Conservation (phyloP, 2,113 vertebrate genomes). For the Hoplias malabaricus region DNA sequence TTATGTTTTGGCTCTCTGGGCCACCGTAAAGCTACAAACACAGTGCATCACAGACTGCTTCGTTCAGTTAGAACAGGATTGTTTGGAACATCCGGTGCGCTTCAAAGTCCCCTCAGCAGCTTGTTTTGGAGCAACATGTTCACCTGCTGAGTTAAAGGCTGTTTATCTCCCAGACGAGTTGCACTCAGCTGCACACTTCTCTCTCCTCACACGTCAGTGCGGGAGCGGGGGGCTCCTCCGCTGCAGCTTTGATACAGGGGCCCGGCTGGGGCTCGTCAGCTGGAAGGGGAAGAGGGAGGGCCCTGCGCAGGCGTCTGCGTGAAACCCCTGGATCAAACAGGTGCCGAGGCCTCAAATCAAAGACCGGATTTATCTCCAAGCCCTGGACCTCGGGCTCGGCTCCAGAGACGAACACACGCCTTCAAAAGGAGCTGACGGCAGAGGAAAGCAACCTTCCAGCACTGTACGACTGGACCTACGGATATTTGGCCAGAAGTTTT, state of each 20-base stretch:
- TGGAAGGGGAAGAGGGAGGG: conserved; percentile 24
- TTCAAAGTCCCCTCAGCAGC: conserved; percentile 5
- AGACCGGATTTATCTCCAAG: conserved; percentile 46
- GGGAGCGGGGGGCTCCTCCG: background rate
- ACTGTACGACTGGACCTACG: too few relatives aligned
- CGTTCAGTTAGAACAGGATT: background rate
- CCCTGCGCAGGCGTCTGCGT: background rate
- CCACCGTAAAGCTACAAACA: too few relatives aligned
- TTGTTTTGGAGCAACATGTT: background rate
- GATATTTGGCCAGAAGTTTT: too few relatives aligned
- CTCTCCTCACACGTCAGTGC: background rate
- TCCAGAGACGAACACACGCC: conserved; percentile 13
- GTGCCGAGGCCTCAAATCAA: conserved; percentile 47
- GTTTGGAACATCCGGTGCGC: background rate
- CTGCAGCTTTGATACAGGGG: conserved; percentile 34
- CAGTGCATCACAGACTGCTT: background rate
- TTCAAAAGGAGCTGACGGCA: conserved; percentile 20
- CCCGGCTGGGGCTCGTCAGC: conserved; percentile 4
- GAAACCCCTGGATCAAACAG: conserved; percentile 42
- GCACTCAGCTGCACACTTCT: background rate
- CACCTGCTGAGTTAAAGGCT: conserved; percentile 15
- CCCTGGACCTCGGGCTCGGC: conserved; percentile 6
- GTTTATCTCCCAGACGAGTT: conserved; percentile 7
- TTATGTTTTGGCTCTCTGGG: too few relatives aligned
- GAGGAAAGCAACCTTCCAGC: background rate